Base-by-base conservation (phyloP, 1,140 invertebrate genomes). In the Antheraea pernyi region DNA sequence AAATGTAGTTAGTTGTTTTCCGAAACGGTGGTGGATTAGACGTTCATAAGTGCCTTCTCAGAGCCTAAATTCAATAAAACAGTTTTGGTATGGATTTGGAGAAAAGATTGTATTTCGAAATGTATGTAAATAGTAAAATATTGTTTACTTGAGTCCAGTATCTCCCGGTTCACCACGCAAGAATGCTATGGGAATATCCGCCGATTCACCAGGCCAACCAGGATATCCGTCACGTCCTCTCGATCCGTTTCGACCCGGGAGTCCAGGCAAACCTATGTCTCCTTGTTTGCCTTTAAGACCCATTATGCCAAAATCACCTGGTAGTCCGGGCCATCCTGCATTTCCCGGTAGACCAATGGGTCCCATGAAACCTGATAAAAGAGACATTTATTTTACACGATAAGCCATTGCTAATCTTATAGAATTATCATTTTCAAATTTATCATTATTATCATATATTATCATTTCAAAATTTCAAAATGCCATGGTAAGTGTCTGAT, bases 271-370 rank as follows among this genome's bases (percentile, higher is more conserved):
- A 89, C 95, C 96, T 71, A 95, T 94, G 59, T 94, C 91, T 76
- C 96, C 96, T 68, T 88, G 89, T 81, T 95, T 93, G 73, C 96
- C 95, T 90, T 95, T 95, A 5, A 94, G 61, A 18, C 94, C 94
- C 48, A 76, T 82, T 36, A 71, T 71, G 19, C 95, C 95, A 18
- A 83, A 74, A 46, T 77, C 75, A 19, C 95, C 95, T 18, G 88
- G 78, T 3, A 83, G 78, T 42, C 95, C 96, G 59, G 85, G 79
- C 76, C 93, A 93, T 36, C 96, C 96, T 18, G 88, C 74, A 80
- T 97, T 96, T 69, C 97, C 97, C 4, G 73, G 71, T 69, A 93
- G 88, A 22, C 96, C 97, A 63, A 93, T 93, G 0, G 73, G 59
- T 42, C 97, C 97, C 71, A 89, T 84, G 46, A 90, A 83, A 71